Evolutionary conservation across 2,888 invertebrate genomes (phyloP).

Genomic region (Carcina quercana): DNA sequence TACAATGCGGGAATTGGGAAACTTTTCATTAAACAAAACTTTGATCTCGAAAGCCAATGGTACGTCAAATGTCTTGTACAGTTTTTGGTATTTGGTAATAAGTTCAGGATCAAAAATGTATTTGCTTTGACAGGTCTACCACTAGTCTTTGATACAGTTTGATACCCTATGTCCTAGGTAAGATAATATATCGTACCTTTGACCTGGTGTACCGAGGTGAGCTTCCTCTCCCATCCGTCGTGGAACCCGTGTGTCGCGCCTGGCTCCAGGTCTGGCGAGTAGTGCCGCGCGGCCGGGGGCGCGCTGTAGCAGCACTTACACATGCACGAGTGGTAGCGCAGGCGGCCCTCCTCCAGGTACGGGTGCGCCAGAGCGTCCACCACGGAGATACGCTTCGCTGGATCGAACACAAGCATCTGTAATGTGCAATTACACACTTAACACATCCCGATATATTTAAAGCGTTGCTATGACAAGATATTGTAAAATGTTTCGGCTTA

Average conservation of each 20-base stretch:
- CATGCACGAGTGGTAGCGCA: slow-evolving; percentile 99
- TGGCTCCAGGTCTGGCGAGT: slow-evolving; percentile 94
- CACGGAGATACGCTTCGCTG: slow-evolving; percentile 96
- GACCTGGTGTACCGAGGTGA: slow-evolving; percentile 93
- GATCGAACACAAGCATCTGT: slow-evolving; percentile 99
- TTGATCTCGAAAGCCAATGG: too few relatives aligned
- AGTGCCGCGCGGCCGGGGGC: slow-evolving; percentile 80
- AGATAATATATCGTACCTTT: slow-evolving; percentile 89
- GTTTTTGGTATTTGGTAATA: too few relatives aligned
- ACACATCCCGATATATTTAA: too few relatives aligned
- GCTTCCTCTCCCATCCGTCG: slow-evolving; percentile 97
- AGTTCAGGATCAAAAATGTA: too few relatives aligned
- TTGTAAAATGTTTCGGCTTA: too few relatives aligned
- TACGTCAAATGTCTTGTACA: too few relatives aligned
- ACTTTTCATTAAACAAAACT: too few relatives aligned
- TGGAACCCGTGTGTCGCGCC: slow-evolving; percentile 93
- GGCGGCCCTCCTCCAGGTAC: slow-evolving; percentile 97
- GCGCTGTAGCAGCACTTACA: slow-evolving; percentile 94
- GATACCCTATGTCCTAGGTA: too few relatives aligned
- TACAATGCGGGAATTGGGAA: too few relatives aligned
- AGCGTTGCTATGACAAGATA: too few relatives aligned
- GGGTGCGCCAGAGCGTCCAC: slow-evolving; percentile 97
- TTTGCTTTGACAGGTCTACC: too few relatives aligned
- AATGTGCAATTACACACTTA: slow-evolving; percentile 43
- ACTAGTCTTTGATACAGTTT: too few relatives aligned